phyloP scores from a whole-genome alignment of 2,113 vertebrate species.

The Gracilinanus agilis region DNA sequence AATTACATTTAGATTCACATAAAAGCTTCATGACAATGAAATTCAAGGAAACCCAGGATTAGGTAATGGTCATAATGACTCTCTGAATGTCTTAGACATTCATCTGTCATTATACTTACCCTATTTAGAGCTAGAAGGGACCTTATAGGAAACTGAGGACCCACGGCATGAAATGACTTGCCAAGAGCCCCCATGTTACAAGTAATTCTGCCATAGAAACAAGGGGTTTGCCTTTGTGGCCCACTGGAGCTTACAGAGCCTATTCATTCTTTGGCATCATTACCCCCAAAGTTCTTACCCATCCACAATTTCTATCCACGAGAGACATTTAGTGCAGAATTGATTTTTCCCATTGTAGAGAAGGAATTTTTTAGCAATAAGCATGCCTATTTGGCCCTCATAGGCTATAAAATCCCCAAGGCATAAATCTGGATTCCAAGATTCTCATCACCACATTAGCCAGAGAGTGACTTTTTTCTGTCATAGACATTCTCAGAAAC shows the following conservation, averaged over 20 bases:
- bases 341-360: not conserved
- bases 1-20: not conserved
- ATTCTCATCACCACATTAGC: not conserved
- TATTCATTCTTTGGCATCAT: not conserved
- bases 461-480: not conserved
- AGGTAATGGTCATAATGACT: not conserved
- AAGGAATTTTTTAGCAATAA: not conserved
- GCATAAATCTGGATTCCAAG: not conserved
- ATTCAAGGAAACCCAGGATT: not conserved
- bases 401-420: not conserved
- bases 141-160: not conserved
- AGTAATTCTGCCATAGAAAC: not conserved
- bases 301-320: not conserved
- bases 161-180: not conserved
- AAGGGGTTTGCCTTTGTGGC: not conserved
- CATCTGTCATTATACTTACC: not conserved
- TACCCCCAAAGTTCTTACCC: not conserved
- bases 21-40: not conserved
- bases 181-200: not conserved
- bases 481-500: not conserved
- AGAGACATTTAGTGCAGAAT: not conserved
- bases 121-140: not conserved
- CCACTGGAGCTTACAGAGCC: not conserved
- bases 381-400: not conserved
- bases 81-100: not conserved